These are phyloP conservation scores for Erannis defoliaria DNA, from an alignment of 2,888 invertebrate species.

Conservation along the genomic window DNA sequence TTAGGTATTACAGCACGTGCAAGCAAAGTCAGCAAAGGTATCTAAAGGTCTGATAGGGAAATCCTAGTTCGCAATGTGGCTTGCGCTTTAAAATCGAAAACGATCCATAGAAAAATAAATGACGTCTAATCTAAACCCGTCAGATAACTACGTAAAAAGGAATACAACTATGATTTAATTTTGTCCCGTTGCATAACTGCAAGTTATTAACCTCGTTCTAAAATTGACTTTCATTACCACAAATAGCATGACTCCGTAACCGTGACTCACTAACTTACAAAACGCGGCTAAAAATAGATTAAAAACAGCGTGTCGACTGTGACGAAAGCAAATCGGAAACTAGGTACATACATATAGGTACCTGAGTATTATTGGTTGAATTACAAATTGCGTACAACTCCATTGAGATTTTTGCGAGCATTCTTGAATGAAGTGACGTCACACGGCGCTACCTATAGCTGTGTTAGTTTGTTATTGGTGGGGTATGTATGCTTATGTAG, in stretches of 20 bases:
- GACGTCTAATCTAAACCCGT: too few species aligned
- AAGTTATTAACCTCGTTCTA: neutral
- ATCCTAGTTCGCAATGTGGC: too few species aligned
- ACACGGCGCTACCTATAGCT: slow-evolving; percentile 59
- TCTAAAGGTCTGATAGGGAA: too few species aligned
- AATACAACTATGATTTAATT: too few species aligned
- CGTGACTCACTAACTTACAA: slow-evolving; percentile 9
- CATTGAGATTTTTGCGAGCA: slow-evolving; percentile 67
- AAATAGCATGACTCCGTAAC: neutral
- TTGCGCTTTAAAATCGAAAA: too few species aligned
- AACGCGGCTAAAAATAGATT: slow-evolving; percentile 18
- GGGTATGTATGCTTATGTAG: slow-evolving; percentile 51
- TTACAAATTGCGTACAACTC: slow-evolving; percentile 49
- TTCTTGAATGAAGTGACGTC: slow-evolving; percentile 82
- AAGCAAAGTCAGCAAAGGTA: too few species aligned
- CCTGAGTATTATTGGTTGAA: slow-evolving; percentile 21
- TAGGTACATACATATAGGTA: slow-evolving; percentile 5
- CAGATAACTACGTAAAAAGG: too few species aligned
- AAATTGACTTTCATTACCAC: neutral
- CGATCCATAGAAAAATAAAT: too few species aligned
- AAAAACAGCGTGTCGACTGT: slow-evolving; percentile 4
- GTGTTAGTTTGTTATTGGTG: slow-evolving; percentile 48
- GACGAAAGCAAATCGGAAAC: slow-evolving; percentile 20
- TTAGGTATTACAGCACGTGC: too few species aligned
- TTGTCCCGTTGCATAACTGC: neutral